A percentile compares a stretch with the other conserved stretches of the same genome.
These are phyloP conservation scores for Psephotus haematonotus DNA, from an alignment of 2,113 vertebrate species.

Conservation along the genomic window DNA sequence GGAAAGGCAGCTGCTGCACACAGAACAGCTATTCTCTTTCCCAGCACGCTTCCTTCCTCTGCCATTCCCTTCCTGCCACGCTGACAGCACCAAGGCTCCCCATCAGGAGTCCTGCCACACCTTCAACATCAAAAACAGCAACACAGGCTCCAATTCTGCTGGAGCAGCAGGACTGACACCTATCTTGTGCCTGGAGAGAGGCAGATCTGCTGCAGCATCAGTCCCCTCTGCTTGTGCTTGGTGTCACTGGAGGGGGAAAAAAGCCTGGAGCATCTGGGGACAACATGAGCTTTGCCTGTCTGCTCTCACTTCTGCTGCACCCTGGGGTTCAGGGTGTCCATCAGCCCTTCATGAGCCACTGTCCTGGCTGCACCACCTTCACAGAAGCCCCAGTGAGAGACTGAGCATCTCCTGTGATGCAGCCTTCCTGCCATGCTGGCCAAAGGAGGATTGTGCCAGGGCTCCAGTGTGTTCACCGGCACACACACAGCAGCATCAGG, in stretches of 20 bases:
- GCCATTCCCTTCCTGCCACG: rapidly evolving
- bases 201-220: not conserved
- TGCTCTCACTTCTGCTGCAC: not conserved
- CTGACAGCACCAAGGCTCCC: not conserved
- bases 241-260: not conserved
- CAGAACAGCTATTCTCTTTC: not conserved
- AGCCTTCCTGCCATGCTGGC: not conserved
- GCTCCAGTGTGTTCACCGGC: not conserved
- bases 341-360: not conserved
- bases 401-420: not conserved
- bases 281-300: too few species aligned
- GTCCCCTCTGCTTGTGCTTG: not conserved
- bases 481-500: not conserved
- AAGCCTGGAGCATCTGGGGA: not conserved
- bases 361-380: not conserved
- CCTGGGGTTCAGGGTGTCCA: not conserved
- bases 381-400: not conserved
- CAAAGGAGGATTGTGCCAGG: not conserved
- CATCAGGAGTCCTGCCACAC: not conserved
- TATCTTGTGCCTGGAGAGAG: not conserved
- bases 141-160: not conserved
- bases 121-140: not conserved
- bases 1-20: not conserved
- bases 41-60: not conserved
- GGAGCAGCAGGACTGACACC: not conserved